Evolutionary conservation across 1,140 invertebrate genomes (phyloP).

Genomic region (Nixonia krombeini): DNA sequence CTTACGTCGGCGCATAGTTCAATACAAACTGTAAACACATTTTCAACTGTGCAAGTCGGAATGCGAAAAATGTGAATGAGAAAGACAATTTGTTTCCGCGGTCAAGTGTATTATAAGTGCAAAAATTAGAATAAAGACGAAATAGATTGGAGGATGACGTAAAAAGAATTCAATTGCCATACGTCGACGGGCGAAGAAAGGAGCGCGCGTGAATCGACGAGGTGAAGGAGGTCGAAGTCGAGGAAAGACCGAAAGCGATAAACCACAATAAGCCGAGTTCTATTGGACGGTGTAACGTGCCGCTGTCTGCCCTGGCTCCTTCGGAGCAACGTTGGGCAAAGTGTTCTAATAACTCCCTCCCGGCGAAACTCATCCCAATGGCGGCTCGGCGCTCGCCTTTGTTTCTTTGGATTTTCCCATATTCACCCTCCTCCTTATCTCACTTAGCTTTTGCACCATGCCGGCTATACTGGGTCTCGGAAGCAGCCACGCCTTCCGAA

Average conservation of each 20-base stretch:
- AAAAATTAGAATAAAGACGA: too few species aligned
- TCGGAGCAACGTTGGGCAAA: conserved; percentile 55
- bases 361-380: conserved; percentile 22
- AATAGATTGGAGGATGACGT: too few species aligned
- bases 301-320: conserved; percentile 51
- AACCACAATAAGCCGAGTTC: conserved; percentile 63
- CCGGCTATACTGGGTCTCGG: conserved; percentile 32
- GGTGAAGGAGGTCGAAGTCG: conserved; percentile 39
- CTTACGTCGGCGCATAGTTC: too few species aligned
- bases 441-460: conserved; percentile 49
- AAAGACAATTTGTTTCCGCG: too few species aligned
- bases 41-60: too few species aligned
- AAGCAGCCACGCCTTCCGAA: conserved; percentile 43
- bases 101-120: too few species aligned
- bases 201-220: too few species aligned
- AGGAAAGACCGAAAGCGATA: conserved; percentile 58
- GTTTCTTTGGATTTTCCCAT: conserved; percentile 55
- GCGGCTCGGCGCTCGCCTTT: conserved; percentile 36
- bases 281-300: conserved; percentile 62
- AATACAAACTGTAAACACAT: too few species aligned
- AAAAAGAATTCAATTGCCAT: too few species aligned
- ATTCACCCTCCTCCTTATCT: conserved; percentile 51
- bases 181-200: too few species aligned
- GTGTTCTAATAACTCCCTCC: conserved; percentile 63
- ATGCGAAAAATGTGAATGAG: too few species aligned